These are phyloP conservation scores for Pseudotriccus pelzelni DNA, from an alignment of 2,797 vertebrate genomes.

Conservation along the genomic window DNA sequence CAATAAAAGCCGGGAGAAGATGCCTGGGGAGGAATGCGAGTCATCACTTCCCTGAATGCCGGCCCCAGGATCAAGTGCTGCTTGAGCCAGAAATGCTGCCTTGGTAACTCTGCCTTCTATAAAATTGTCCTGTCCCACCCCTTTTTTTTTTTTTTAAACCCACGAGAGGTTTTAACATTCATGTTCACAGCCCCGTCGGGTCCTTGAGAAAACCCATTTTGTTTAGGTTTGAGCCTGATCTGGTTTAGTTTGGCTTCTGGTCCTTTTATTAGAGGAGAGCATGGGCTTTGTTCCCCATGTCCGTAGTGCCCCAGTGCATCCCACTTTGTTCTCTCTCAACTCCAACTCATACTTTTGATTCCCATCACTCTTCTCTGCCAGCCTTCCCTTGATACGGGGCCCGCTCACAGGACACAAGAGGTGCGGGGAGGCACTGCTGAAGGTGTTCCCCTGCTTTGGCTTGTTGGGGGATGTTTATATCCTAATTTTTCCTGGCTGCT, in stretches of 20 bases:
- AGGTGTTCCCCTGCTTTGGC: neutral
- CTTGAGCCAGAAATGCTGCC: neutral
- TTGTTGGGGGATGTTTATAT: neutral
- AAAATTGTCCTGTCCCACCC: neutral
- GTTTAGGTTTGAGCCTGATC: neutral
- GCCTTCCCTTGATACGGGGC: neutral
- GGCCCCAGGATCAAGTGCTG: neutral
- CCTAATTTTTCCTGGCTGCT: neutral
- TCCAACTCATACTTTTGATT: neutral
- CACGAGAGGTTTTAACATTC: neutral
- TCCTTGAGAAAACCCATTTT: neutral
- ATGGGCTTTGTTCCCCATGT: neutral
- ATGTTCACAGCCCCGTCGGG: neutral
- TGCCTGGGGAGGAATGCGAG: slow-evolving; percentile 2
- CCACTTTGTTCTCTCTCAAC: neutral
- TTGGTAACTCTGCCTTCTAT: neutral
- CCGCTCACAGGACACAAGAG: neutral
- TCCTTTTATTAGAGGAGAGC: neutral
- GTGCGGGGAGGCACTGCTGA: neutral
- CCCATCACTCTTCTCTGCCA: neutral
- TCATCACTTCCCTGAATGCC: neutral
- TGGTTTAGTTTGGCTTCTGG: neutral
- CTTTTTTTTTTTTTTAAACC: neutral
- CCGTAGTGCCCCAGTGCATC: neutral
- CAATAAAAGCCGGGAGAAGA: slow-evolving; percentile 5